Evolutionary conservation across 2,888 invertebrate genomes (phyloP), one percentile per base, ranked within the genome.

Genomic region (Conomelus anceps): DNA sequence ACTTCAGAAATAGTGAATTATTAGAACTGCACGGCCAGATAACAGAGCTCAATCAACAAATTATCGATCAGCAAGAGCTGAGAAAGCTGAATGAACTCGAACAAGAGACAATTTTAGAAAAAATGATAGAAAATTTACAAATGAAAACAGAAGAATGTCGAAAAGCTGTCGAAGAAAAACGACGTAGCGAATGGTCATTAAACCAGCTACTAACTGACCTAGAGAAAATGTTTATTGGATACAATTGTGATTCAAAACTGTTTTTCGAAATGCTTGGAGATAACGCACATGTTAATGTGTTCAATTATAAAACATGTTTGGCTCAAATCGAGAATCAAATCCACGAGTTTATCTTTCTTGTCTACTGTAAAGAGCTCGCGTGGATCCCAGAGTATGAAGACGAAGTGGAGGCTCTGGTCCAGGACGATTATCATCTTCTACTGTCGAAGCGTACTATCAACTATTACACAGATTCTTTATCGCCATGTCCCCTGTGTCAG

Each of bases 1-100:
- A 98, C 92, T 97, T 98, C 92, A 94, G 98, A 89, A 98, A 98
- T 93, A 96, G 96, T 84, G 97, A 98, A 93, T 94, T 97, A 89
- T 97, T 97, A 93, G 94, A 95, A 85, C 93, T 97, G 1, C 96
- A 96, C 91, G 63, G n/a, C 63, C 4, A 1, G 0, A 63, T 63
- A 20, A n/a, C 63, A 20, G 63, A 63, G 13, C 63, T 63, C n/a
- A 63, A 63, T 7, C 63, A n/a, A 20, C 20, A n/a, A 63, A 63
- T 63, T n/a, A 20, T 63, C 63, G 63, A 63, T n/a, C 63, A 63
- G 13, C 63, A 63, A 63, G 63, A 63, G n/a, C 7, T 63, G n/a
- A 20, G n/a, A n/a, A n/a, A 63, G n/a, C 63, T 63, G 3, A 63
- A 63, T n/a, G 63, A 63, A n/a, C 63, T 63, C 91, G 94, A 95